Conservation (phyloP, 2,113 vertebrate species). For the Seriola quinqueradiata region DNA sequence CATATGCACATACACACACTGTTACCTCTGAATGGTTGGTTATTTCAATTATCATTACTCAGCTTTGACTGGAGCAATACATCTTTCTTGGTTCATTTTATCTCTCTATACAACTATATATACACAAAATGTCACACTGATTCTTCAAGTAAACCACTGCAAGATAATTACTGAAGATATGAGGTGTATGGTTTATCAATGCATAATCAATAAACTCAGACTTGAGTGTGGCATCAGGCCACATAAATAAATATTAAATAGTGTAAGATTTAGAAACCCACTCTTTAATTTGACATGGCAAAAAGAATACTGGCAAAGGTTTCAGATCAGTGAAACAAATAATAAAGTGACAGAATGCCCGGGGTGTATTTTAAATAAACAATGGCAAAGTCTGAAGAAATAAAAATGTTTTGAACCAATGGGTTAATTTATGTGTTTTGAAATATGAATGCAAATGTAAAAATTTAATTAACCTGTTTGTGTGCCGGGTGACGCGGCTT, state of each 20-base stretch:
- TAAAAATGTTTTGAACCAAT: constrained; percentile 24
- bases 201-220: constrained; percentile 43
- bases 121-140: constrained; percentile 91
- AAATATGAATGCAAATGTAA: constrained; percentile 44
- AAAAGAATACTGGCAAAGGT: constrained; percentile 28
- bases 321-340: constrained; percentile 43
- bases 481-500: constrained; percentile 22
- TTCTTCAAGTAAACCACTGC: constrained; percentile 85
- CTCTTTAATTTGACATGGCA: constrained; percentile 23
- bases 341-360: constrained; percentile 38
- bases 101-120: constrained; percentile 80
- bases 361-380: constrained; percentile 52
- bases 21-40: constrained; percentile 36
- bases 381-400: constrained; percentile 31
- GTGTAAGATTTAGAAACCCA: constrained; percentile 16
- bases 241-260: constrained; percentile 15
- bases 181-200: constrained; percentile 26
- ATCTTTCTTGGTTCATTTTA: constrained; percentile 36
- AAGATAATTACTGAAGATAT: constrained; percentile 26
- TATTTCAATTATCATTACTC: constrained; percentile 27
- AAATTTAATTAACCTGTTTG: constrained; percentile 57
- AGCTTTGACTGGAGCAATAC: constrained; percentile 38
- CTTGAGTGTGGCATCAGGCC: neutral
- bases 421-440: constrained; percentile 12
- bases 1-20: neutral